These are phyloP conservation scores for Amblyjoppa proteus DNA, from an alignment of 2,888 invertebrate species.

Conservation along the genomic window DNA sequence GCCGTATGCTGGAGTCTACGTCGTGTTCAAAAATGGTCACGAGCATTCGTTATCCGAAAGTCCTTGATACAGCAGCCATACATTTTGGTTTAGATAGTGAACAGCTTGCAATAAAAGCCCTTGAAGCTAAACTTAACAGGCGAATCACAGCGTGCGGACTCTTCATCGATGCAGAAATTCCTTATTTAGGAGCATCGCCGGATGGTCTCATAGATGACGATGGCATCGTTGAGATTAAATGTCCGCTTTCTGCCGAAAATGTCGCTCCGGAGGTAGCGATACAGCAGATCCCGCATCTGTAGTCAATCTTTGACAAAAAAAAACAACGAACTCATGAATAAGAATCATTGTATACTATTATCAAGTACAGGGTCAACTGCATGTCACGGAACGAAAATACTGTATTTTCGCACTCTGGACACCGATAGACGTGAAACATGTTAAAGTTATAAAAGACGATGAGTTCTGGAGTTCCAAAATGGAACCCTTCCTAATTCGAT, in stretches of 20 bases:
- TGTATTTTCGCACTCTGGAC: conserved; percentile 69
- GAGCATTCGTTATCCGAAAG: conserved; percentile 62
- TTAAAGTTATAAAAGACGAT: conserved; percentile 2
- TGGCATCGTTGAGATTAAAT: conserved; percentile 72
- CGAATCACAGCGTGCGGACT: conserved; percentile 69
- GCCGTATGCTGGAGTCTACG: conserved; percentile 58
- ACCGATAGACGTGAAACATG: conserved; percentile 45
- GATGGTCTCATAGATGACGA: conserved; percentile 70
- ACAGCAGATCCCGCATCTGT: neutral
- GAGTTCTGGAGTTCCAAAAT: conserved; percentile 66
- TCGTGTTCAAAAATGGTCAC: conserved; percentile 55
- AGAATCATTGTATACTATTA: conserved; percentile 65
- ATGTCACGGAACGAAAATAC: conserved; percentile 62
- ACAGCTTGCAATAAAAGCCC: conserved; percentile 43
- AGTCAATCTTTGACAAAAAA: conserved; percentile 39
- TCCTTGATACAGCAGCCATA: conserved; percentile 53
- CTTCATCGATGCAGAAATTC: conserved; percentile 70
- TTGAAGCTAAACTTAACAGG: conserved; percentile 28
- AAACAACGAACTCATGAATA: conserved; percentile 57
- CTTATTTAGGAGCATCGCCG: conserved; percentile 70
- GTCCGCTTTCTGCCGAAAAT: conserved; percentile 63
- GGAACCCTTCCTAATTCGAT: conserved; percentile 55
- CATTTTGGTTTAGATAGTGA: conserved; percentile 66
- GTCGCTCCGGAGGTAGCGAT: neutral
- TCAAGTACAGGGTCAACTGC: conserved; percentile 71